Evolutionary conservation across 2,113 vertebrate species (phyloP).

Genomic region (Lucifuga dentata): DNA sequence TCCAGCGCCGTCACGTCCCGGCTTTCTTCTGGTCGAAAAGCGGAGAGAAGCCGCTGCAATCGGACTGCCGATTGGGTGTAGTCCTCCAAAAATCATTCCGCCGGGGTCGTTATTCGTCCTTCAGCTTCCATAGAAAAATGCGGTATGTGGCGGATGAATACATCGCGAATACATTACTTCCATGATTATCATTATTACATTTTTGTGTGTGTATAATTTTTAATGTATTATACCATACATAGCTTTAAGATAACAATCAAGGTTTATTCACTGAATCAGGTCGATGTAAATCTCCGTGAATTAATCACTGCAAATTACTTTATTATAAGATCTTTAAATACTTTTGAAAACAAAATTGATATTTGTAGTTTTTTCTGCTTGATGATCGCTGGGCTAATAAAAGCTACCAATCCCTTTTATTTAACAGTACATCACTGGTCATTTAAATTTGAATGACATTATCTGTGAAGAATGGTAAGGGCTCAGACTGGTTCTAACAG

Average conservation of each 20-base stretch:
- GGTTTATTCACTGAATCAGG: background rate
- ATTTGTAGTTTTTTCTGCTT: background rate
- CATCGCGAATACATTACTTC: background rate
- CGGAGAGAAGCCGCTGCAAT: slow-evolving; percentile 73
- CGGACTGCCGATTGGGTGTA: slow-evolving; percentile 81
- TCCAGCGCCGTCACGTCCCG: slow-evolving; percentile 75
- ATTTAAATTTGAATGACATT: no score
- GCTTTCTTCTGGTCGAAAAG: slow-evolving; percentile 80
- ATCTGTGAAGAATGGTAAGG: no score
- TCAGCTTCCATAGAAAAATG: slow-evolving; percentile 24
- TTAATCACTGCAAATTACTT: no score
- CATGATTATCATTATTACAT: slow-evolving; percentile 10
- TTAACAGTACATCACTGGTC: background rate
- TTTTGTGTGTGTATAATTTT: no score
- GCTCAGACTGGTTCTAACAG: no score
- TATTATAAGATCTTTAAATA: no score
- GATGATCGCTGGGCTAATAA: background rate
- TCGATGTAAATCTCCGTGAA: background rate
- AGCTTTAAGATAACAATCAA: background rate
- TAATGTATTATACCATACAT: no score
- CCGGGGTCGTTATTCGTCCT: slow-evolving; percentile 68
- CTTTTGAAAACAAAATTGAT: no score
- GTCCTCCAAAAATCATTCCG: slow-evolving; percentile 82
- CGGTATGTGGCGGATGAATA: slow-evolving; percentile 75
- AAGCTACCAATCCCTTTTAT: background rate